phyloP scores from a whole-genome alignment of 2,888 invertebrate genomes.

The Cactoblastis cactorum region DNA sequence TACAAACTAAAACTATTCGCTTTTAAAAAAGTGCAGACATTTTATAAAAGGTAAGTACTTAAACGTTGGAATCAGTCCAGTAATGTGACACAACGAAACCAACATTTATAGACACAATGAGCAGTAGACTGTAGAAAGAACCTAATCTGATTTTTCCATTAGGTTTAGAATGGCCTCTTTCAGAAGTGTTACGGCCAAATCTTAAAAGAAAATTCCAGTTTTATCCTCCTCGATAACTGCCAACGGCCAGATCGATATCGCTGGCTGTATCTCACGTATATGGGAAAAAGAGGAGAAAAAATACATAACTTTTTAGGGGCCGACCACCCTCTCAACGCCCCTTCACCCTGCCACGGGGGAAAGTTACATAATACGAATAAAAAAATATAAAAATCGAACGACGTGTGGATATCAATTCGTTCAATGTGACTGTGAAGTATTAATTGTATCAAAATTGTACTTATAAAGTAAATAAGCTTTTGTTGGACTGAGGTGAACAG shows the following conservation, averaged over 20 bases:
- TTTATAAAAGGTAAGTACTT: too few relatives aligned
- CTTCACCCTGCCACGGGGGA: slow-evolving; percentile 28
- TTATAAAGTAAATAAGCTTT: slow-evolving; percentile 55
- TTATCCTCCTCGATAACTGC: slow-evolving; percentile 34
- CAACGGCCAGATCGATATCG: slow-evolving; percentile 66
- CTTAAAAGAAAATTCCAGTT: slow-evolving; percentile 21
- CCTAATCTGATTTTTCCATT: slow-evolving; percentile 1
- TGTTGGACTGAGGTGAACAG: slow-evolving; percentile 59
- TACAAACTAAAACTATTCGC: too few relatives aligned
- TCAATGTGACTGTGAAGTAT: slow-evolving; percentile 50
- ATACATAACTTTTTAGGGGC: slow-evolving; percentile 79
- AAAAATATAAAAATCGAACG: slow-evolving; percentile 60
- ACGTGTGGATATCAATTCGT: slow-evolving; percentile 63
- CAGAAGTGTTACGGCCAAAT: slow-evolving; percentile 10
- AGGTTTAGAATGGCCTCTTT: background rate
- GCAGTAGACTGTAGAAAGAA: background rate
- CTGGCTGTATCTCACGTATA: slow-evolving; percentile 73
- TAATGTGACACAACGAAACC: too few relatives aligned
- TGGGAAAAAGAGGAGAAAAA: slow-evolving; percentile 76
- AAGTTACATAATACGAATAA: slow-evolving; percentile 48
- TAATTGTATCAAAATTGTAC: slow-evolving; percentile 74
- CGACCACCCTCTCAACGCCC: slow-evolving; percentile 36
- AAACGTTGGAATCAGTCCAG: too few relatives aligned
- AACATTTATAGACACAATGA: too few relatives aligned
- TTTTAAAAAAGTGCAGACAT: too few relatives aligned